Base-by-base conservation (phyloP, 2,797 vertebrate genomes). In the Microctenopoma steveboyesi region DNA sequence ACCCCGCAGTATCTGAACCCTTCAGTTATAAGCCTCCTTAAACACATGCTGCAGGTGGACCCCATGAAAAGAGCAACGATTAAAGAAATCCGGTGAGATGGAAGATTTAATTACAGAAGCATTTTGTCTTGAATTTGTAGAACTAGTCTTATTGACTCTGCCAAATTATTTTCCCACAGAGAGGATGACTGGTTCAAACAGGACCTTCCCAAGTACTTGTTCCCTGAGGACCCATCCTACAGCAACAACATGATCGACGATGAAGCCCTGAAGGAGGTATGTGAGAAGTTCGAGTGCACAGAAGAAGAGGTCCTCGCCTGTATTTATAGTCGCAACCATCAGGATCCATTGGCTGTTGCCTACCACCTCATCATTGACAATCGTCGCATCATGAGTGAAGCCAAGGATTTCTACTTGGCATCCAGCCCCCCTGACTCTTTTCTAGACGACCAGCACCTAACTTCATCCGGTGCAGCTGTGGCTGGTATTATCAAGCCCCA, bases 281-380 rank as follows among this genome's bases (percentile, higher is more conserved):
- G 97, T 80, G 98, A 99, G 61, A 99, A 99, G 86, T 99, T 97
- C 9, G 98, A 99, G 76, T 99, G 98, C 83, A 95, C 96, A 0
- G 97, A 99, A 85, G 98, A 99, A 74, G 98, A 99, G 86, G 97
- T 99, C 56, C 93, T 99, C 40, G 90, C 95, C 79, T 98, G 97
- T 86, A 93, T 99, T 14, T 99, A 99, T 76, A 97, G 94, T 64
- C 94, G 92, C 64, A 98, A 98, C 82, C 97, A 98, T 84, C 97
- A 99, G 91, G 98, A 99, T 79, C 98, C 97, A 0, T 79, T 99
- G 80, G 97, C 94, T 0, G 98, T 99, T 8, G 98, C 97, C 73
- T 99, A 99, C 89, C 98, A 99, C 82, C 96, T 99, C 74, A 99
- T 99, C 86, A 99, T 99, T 83, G 98, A 99, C 94, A 99, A 99